Evolutionary conservation across 1,140 invertebrate genomes (phyloP), one percentile per base, ranked within the genome.

Genomic region (Neodiprion pinetum): DNA sequence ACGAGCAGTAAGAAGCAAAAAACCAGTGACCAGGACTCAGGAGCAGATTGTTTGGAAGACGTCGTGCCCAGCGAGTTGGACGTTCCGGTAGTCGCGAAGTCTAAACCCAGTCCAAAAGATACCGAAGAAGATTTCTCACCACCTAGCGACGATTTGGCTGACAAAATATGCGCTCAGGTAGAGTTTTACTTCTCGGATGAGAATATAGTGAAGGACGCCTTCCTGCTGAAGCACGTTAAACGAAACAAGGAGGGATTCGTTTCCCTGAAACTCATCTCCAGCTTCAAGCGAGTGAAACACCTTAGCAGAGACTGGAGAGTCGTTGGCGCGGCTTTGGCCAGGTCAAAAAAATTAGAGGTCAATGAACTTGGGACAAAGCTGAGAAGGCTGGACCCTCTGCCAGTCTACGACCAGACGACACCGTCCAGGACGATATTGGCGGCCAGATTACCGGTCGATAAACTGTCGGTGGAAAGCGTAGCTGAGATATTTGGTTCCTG

Each of bases 111-210:
- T 71, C 9, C 70, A 48, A 17, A 53, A 72, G 12, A 48, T 72
- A 17, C 77, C 9, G 71, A 75, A 0, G 84, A 84, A 17, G 83
- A 86, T 67, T 88, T 88, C 71, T 79, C 84, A 0, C 80, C 83
- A 2, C 94, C 94, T 2, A 92, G 91, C 73, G 94, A 95, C 7
- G 94, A 96, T 79, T 84, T 95, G 23, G 92, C 93, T 1, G 91
- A 93, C 40, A 92, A 93, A 77, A 96, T 97, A 74, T 92, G 95
- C 61, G 90, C 93, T 61, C 95, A 96, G 84, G 96, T 97, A 9
- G 96, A 97, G 88, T 97, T 95, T 85, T 98, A 98, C 86, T 98
- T 99, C 85, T 97, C 96, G 73, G 96, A 98, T 85, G 95, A 94
- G 17, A 97, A 97, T 84, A 96, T 99, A 74, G 92, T 96, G 1